Conservation (phyloP, 2,113 vertebrate species). For the Mus spicilegus region DNA sequence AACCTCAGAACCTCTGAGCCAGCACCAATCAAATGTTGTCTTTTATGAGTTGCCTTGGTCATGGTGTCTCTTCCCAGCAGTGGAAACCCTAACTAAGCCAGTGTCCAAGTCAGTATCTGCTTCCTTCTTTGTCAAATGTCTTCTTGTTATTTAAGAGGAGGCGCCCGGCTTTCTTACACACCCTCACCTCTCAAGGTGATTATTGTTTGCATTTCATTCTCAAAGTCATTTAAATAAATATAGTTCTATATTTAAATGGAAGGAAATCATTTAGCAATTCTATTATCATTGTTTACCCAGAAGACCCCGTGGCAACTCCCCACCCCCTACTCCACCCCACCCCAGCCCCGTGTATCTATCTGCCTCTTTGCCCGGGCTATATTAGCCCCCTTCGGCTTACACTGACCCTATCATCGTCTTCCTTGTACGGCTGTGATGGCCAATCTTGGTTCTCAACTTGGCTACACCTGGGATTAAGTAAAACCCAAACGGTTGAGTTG, state of each 20-base stretch:
- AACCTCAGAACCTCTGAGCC: too few species aligned
- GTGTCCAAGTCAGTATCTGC: neutral
- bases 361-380: neutral
- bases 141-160: neutral
- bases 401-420: neutral
- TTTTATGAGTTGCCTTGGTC: too few species aligned
- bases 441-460: neutral
- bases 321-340: too few species aligned
- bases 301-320: neutral
- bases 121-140: neutral
- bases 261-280: slow-evolving; percentile 16
- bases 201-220: neutral
- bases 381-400: neutral
- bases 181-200: neutral
- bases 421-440: neutral
- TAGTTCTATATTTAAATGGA: slow-evolving; percentile 12
- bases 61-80: too few species aligned
- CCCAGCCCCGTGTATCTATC: neutral
- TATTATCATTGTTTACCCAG: neutral
- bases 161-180: neutral
- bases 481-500: neutral
- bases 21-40: too few species aligned
- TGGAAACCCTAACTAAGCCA: too few species aligned
- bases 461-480: neutral
- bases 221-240: slow-evolving; percentile 2